Evolutionary conservation across 2,888 invertebrate genomes (phyloP).

Genomic region (Agonum fuliginosum): DNA sequence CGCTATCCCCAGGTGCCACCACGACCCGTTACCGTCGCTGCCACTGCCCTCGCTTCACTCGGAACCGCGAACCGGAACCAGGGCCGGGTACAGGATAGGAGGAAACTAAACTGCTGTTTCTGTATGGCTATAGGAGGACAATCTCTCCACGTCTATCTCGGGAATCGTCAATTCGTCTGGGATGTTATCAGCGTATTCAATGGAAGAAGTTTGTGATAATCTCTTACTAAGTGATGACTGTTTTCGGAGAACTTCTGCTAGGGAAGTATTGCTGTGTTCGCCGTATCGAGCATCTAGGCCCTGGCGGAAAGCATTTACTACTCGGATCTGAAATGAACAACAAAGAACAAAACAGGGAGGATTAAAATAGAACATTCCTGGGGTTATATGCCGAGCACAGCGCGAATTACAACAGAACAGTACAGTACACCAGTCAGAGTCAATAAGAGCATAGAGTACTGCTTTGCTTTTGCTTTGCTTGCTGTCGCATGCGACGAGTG

Average conservation of each 20-base stretch:
- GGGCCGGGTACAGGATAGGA: constrained; percentile 61
- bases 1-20: constrained; percentile 31
- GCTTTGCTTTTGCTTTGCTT: constrained; percentile 42
- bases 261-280: constrained; percentile 93
- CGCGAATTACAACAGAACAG: constrained; percentile 70
- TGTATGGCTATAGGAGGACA: constrained; percentile 95
- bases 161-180: constrained; percentile 92
- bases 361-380: constrained; percentile 70
- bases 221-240: constrained; percentile 94
- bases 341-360: constrained; percentile 74
- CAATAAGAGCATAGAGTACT: constrained; percentile 51
- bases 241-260: constrained; percentile 94
- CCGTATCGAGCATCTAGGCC: constrained; percentile 96
- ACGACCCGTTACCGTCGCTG: constrained; percentile 62
- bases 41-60: constrained; percentile 60
- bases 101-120: constrained; percentile 90
- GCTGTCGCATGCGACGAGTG: constrained; percentile 36
- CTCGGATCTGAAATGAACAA: constrained; percentile 93
- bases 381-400: constrained; percentile 68
- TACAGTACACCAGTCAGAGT: constrained; percentile 67
- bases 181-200: constrained; percentile 93
- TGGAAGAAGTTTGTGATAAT: constrained; percentile 92
- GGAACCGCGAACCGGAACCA: constrained; percentile 51
- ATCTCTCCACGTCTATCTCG: constrained; percentile 93
- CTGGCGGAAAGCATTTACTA: constrained; percentile 99